Evolutionary conservation across 2,797 vertebrate genomes (phyloP), one percentile per base, ranked within the genome.

Genomic region (Anolis apletophallus): DNA sequence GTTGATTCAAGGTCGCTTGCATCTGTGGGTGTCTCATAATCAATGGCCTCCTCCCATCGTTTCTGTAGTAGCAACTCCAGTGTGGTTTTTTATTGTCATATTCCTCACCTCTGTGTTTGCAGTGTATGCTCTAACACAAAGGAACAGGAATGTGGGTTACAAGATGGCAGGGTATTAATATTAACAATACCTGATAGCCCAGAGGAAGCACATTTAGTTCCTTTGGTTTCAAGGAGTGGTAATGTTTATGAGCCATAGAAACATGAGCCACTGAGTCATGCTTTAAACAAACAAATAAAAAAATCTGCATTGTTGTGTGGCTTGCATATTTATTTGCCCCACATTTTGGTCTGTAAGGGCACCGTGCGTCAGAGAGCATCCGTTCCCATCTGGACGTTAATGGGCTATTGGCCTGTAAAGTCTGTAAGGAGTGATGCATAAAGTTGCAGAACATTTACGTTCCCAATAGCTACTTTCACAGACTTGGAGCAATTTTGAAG

Each of bases 211-310:
- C 54, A 23, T 86, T 84, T 86, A 0, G 78, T 77, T 26, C 54
- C 61, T 85, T 34, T 79, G 83, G 55, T 84, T 82, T 46, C 14
- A n/a, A 40, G 19, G 26, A 89, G 80, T 59, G 14, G 88, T 67
- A 73, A 23, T 17, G 4, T 54, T 69, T 12, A 40, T 36, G 9
- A 69, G 16, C 32, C 34, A 13, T 78, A 69, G 11, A 7, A 40
- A 29, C 23, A 29, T 54, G 64, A 61, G 10, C 14, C 9, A 26
- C 64, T 92, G 74, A 76, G 61, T 85, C 12, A 80, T 17, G 11
- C 57, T 75, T 71, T 9, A 40, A 2, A 29, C n/a, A 50, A 16
- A 40, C 59, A 59, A 67, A 76, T 29, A 67, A 46, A 59, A n/a
- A 46, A n/a, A 74, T 85, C 69, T 64, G 83, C 85, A n/a, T 83